Evolutionary conservation across 2,797 vertebrate genomes (phyloP).

Genomic region (Coregonus suidteri): DNA sequence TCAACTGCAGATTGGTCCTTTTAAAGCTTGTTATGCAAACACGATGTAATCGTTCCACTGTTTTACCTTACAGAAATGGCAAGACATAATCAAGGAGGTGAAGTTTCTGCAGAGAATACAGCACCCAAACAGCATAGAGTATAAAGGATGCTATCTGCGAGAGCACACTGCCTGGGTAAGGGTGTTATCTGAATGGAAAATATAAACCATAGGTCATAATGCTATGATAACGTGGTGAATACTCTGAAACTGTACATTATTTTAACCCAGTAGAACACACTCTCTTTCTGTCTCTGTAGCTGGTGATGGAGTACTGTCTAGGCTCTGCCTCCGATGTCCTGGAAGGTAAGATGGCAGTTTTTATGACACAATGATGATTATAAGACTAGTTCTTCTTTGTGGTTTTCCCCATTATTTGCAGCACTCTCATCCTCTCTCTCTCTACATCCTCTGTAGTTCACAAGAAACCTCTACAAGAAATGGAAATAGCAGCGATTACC

Average conservation of each 20-base stretch:
- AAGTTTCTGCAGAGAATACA: constrained; percentile 97
- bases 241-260: not conserved
- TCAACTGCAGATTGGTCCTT: too few species aligned
- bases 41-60: not conserved
- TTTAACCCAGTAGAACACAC: not conserved
- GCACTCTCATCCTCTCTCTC: constrained; percentile 1
- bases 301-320: constrained; percentile 99
- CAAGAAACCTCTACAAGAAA: constrained; percentile 99
- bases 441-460: constrained; percentile 82
- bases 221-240: not conserved
- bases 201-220: not conserved
- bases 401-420: constrained; percentile 12
- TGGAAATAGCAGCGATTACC: constrained; percentile 99
- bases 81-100: constrained; percentile 99
- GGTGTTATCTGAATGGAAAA: not conserved
- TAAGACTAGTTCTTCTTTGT: constrained; percentile 46
- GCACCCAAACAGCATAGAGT: constrained; percentile 99
- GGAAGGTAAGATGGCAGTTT: constrained; percentile 84
- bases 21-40: not conserved
- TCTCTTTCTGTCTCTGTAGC: constrained; percentile 71
- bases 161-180: constrained; percentile 99
- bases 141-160: constrained; percentile 99
- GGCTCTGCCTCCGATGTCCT: constrained; percentile 97
- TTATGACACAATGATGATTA: constrained; percentile 19
- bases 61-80: constrained; percentile 88